Conservation (phyloP, 2,888 invertebrate species). For the Himalopsyche tibetana region DNA sequence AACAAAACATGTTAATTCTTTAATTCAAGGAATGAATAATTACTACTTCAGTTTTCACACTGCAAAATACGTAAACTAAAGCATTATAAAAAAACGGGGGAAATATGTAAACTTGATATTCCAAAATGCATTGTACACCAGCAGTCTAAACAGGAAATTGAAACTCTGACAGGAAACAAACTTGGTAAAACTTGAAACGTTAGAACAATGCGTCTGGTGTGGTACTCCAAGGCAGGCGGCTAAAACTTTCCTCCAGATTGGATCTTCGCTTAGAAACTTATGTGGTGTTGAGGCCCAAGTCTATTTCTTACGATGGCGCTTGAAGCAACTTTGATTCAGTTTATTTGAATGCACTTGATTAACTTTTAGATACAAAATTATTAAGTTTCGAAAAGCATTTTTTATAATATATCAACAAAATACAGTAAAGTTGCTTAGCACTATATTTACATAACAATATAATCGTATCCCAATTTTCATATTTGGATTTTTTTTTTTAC, state of each 20-base stretch:
- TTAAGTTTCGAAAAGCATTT: no score
- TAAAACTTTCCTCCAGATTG: slow-evolving; percentile 53
- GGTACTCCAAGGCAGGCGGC: slow-evolving; percentile 42
- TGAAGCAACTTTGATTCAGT: background rate
- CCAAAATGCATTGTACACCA: slow-evolving; percentile 52
- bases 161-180: slow-evolving; percentile 61
- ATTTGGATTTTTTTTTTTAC: no score
- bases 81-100: no score
- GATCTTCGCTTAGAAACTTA: slow-evolving; percentile 51
- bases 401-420: no score
- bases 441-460: no score
- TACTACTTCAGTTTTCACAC: no score
- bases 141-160: slow-evolving; percentile 61
- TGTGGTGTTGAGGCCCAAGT: slow-evolving; percentile 1
- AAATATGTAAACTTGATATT: slow-evolving; percentile 6
- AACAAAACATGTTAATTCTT: no score
- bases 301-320: slow-evolving; percentile 22
- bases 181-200: slow-evolving; percentile 48
- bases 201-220: slow-evolving; percentile 52
- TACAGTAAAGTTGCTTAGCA: no score
- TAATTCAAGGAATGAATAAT: no score
- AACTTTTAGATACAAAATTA: background rate
- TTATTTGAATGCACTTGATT: background rate
- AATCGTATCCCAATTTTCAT: no score
- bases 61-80: no score